These are phyloP conservation scores for Zhuqinia jingwanae DNA, from an alignment of 2,888 invertebrate genomes.

Conservation along the genomic window DNA sequence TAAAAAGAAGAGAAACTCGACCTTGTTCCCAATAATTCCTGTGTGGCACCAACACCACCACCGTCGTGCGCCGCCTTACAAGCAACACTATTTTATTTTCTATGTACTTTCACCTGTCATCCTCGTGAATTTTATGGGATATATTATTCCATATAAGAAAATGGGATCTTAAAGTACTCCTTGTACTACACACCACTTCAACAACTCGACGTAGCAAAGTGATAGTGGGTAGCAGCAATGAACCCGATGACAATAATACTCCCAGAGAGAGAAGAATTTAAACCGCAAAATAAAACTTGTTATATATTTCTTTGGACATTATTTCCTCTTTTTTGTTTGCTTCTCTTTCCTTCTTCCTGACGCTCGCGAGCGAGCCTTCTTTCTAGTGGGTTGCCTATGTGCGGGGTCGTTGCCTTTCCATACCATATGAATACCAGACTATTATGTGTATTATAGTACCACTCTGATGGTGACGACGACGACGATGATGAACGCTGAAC, in stretches of 20 bases:
- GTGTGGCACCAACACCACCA: neutral
- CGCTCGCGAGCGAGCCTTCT: neutral
- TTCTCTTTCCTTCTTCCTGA: neutral
- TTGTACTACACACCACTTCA: neutral
- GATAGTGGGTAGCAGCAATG: neutral
- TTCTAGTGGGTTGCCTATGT: too few species aligned
- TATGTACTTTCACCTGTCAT: constrained; percentile 53
- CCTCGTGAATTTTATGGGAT: constrained; percentile 51
- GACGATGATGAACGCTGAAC: neutral
- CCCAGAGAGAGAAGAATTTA: constrained; percentile 50
- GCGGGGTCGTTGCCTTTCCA: constrained; percentile 29
- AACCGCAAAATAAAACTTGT: constrained; percentile 49
- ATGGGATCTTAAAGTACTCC: constrained; percentile 42
- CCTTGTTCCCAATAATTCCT: constrained; percentile 37
- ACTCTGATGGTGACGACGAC: too few species aligned
- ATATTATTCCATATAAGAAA: constrained; percentile 44
- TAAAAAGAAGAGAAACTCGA: constrained; percentile 20
- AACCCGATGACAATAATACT: constrained; percentile 46
- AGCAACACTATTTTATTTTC: neutral
- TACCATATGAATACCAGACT: neutral
- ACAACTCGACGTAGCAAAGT: neutral
- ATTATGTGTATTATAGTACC: too few species aligned
- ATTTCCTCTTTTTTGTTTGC: constrained; percentile 23
- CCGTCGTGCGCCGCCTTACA: too few species aligned
- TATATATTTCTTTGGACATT: constrained; percentile 11